Evolutionary conservation across 2,888 invertebrate genomes (phyloP), one percentile per base, ranked within the genome.

Genomic region (Spilosoma lubricipeda): DNA sequence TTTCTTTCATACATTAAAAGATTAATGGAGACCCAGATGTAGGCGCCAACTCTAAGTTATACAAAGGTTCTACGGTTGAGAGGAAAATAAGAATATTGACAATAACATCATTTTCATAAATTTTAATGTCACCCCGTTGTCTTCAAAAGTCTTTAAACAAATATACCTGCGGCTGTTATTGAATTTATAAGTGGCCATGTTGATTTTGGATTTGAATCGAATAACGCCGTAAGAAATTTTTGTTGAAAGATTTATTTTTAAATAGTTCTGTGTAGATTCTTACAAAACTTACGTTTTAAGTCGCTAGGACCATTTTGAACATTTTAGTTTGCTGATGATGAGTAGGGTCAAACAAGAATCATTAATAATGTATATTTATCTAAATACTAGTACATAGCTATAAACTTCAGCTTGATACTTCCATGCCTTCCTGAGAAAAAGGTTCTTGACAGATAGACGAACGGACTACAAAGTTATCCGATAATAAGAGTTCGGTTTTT

Each of bases 31-130:
- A 3, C 67, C 30, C 45, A 11, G 48, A 67, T 48, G 48, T 30
- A 30, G 20, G 67, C 48, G 45, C 30, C 30, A 30, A 0, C 23
- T 67, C 45, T 33, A 73, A 68, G 67, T 18, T 65, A 30, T 52
- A 48, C 72, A 76, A 79, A 77, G 71, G 70, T 73, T 73, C 67
- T 42, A 36, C 52, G n/a, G 66, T n/a, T 39, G 67, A 59, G 27
- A 70, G 64, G 70, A 73, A 71, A 79, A 71, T 73, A 75, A 59
- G 27, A 71, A 66, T 48, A 67, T 52, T n/a, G 30, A 71, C 65
- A 45, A 42, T 65, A 63, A 64, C 30, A 71, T 56, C 30, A 69
- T 36, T 65, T 71, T 67, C 67, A 67, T 67, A 67, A 67, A 48
- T 48, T 59, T 59, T 72, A 48, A 67, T 59, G 67, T 11, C 13